A percentile compares a stretch with the other conserved stretches of the same genome.
These are phyloP conservation scores for Lucifuga dentata DNA, from an alignment of 2,113 vertebrate species.

Conservation along the genomic window DNA sequence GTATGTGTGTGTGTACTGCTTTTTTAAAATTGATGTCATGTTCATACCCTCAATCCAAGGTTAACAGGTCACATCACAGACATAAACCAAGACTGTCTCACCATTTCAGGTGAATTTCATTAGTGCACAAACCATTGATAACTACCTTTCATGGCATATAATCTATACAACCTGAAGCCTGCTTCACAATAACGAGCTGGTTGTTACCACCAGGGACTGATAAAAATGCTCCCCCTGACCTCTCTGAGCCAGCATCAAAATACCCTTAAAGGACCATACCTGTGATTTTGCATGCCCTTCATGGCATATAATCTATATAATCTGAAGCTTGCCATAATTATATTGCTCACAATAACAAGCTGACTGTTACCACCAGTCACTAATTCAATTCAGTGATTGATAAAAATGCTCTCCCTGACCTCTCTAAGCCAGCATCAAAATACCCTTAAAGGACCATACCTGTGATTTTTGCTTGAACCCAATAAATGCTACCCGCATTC, in stretches of 20 bases:
- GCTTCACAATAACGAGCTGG: slow-evolving; percentile 15
- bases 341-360: slow-evolving; percentile 15
- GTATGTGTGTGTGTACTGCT: background rate
- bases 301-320: slow-evolving; percentile 13
- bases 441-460: too few relatives aligned
- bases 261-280: too few relatives aligned
- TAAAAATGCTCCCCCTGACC: background rate
- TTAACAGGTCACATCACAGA: slow-evolving; percentile 17
- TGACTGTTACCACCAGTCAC: background rate
- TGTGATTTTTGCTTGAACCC: too few relatives aligned
- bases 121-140: slow-evolving; percentile 1
- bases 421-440: too few relatives aligned
- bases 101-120: slow-evolving; percentile 47
- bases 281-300: too few relatives aligned
- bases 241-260: too few relatives aligned
- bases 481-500: too few relatives aligned
- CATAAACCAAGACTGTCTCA: slow-evolving; percentile 15
- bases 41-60: slow-evolving; percentile 20
- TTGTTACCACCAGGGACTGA: background rate
- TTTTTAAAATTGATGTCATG: background rate
- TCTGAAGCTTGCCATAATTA: slow-evolving; percentile 34
- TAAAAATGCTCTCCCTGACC: background rate
- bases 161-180: slow-evolving; percentile 22
- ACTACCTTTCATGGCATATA: slow-evolving; percentile 21
- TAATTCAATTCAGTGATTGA: too few relatives aligned